These are phyloP conservation scores for Rhopalosiphum padi DNA, from an alignment of 1,140 invertebrate species.

Conservation along the genomic window DNA sequence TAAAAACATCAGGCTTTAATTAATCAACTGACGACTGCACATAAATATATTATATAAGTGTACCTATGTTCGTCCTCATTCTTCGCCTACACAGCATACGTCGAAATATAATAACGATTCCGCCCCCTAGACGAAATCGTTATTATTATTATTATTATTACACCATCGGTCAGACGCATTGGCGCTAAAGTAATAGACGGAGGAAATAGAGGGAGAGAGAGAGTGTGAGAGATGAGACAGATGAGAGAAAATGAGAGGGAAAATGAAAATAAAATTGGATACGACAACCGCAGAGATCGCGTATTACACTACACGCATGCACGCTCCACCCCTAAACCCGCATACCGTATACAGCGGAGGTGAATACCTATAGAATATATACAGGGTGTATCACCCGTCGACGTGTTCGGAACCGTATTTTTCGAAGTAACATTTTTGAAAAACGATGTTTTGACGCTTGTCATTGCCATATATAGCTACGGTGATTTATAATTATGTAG, in stretches of 20 bases:
- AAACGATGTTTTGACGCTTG: neutral
- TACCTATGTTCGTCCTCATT: too few relatives aligned
- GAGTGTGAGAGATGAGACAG: neutral
- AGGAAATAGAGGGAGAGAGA: neutral
- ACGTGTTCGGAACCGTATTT: neutral
- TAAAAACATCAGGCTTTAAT: neutral
- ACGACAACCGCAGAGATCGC: conserved; percentile 18
- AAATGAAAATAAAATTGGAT: neutral
- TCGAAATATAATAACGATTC: neutral
- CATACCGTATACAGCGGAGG: neutral
- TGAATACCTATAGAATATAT: neutral
- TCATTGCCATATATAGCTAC: neutral
- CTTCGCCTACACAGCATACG: neutral
- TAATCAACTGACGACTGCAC: neutral
- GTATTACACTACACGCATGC: neutral
- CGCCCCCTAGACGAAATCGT: neutral
- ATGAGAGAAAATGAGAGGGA: neutral
- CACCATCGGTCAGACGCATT: neutral
- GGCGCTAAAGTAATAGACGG: neutral
- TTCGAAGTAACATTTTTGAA: neutral
- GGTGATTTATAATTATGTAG: neutral
- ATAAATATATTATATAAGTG: neutral
- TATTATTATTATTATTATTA: neutral
- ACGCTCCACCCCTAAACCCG: neutral
- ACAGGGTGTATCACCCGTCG: neutral